Evolutionary conservation across 2,888 invertebrate genomes (phyloP), one percentile per base, ranked within the genome.

Genomic region (Drosophila melanosoma): DNA sequence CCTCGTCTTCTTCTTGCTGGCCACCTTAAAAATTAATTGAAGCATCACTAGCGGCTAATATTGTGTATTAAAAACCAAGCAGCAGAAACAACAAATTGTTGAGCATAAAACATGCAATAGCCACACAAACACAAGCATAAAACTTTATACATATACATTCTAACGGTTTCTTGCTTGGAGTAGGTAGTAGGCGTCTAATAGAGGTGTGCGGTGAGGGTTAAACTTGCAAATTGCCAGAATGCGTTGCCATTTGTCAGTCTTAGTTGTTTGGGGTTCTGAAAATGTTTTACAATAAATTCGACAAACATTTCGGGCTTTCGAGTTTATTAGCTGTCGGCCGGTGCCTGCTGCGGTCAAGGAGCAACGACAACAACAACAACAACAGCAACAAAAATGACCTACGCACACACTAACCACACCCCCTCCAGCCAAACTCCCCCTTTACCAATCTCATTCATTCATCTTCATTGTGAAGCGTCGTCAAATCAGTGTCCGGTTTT

Each of bases 11-110:
- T 45, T 45, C n/a, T 12, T 32, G 32, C 7, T 35, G 53, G 42
- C 59, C 73, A 87, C 89, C 90, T 88, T 90, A 86, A 81, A 83
- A 87, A 90, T 90, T 87, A 90, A 90, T 90, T 87, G 87, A 87
- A 89, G 75, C 89, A 87, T 90, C 90, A 86, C 78, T 81, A 83
- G 75, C 74, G 81, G 79, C 79, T 86, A 83, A 83, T 82, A 79
- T 80, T 78, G 87, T 76, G 61, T 85, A 84, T 89, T 89, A 89
- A 87, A 82, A 90, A 82, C 69, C 60, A 15, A 71, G 61, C 67
- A 69, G 36, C 26, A 54, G 17, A 23, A 17, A 58, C 67, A 78
- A 63, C 79, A 64, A 80, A 76, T 76, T 53, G 72, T 11, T 58
- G 66, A 61, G 72, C 74, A 86, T 86, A 83, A 80, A 86, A 83